Percentiles rank a stretch among this genome's conserved stretches.
Evolutionary conservation across 2,797 vertebrate species (phyloP).

Genomic region (Australoheros facetus): DNA sequence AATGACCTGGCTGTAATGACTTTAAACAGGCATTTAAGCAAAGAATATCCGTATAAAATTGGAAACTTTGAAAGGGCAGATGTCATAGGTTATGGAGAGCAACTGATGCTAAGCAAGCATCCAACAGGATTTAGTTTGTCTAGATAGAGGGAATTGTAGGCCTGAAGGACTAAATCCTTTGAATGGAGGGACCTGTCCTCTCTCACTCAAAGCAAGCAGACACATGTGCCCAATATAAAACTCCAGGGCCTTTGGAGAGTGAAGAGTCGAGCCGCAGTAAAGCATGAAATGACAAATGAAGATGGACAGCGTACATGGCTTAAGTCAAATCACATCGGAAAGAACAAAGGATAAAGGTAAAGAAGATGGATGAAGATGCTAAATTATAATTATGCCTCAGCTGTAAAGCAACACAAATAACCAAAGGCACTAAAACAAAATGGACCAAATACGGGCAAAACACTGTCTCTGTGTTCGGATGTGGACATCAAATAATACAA

Average conservation of each 20-base stretch:
- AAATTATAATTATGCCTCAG: constrained; percentile 36
- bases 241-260: constrained; percentile 42
- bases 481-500: constrained; percentile 1
- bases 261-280: constrained; percentile 53
- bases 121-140: constrained; percentile 34
- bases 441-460: constrained; percentile 20
- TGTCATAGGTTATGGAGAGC: constrained; percentile 28
- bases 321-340: constrained; percentile 53
- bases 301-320: constrained; percentile 62
- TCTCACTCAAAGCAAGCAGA: constrained; percentile 35
- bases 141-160: constrained; percentile 27
- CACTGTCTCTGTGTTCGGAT: constrained; percentile 18
- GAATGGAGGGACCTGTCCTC: constrained; percentile 49
- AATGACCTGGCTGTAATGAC: constrained; percentile 35
- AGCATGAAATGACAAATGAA: constrained; percentile 65
- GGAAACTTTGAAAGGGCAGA: constrained; percentile 40
- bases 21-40: constrained; percentile 52
- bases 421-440: constrained; percentile 16
- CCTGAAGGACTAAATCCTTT: constrained; percentile 46
- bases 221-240: constrained; percentile 64
- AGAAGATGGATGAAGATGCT: constrained; percentile 53
- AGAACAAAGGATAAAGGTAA: constrained; percentile 59
- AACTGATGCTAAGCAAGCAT: constrained; percentile 31
- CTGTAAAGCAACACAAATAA: constrained; percentile 40
- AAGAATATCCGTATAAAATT: constrained; percentile 16